These are phyloP conservation scores for Cosmia pyralina DNA, from an alignment of 2,888 invertebrate genomes.

Conservation along the genomic window DNA sequence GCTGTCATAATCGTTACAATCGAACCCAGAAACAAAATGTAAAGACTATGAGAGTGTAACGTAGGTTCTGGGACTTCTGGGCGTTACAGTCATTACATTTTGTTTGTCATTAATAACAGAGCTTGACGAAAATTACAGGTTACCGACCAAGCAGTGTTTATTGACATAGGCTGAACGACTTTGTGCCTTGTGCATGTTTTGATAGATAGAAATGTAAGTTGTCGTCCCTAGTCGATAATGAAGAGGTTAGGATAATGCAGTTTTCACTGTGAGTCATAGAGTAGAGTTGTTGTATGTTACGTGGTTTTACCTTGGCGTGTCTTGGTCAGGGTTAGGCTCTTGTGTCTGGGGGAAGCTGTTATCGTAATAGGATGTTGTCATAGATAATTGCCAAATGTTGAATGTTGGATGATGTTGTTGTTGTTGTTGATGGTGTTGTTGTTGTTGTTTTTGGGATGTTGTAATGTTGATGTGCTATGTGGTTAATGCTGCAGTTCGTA, in stretches of 20 bases:
- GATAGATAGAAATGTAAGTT: slow-evolving; percentile 28
- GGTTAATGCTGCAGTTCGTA: slow-evolving; percentile 5
- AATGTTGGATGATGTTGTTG: no score
- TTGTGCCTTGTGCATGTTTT: slow-evolving; percentile 32
- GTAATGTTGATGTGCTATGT: no score
- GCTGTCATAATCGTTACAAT: no score
- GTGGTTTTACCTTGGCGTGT: slow-evolving; percentile 20
- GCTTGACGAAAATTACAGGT: background rate
- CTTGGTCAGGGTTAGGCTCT: slow-evolving; percentile 15
- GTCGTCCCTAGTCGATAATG: slow-evolving; percentile 21
- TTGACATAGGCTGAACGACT: slow-evolving; percentile 22
- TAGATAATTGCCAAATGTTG: no score
- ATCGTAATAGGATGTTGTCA: slow-evolving; percentile 3
- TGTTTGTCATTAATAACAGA: background rate
- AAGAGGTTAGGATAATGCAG: slow-evolving; percentile 29
- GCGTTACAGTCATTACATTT: background rate
- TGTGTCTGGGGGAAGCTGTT: background rate
- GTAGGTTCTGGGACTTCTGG: no score
- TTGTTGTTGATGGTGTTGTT: no score
- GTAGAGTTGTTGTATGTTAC: slow-evolving; percentile 13
- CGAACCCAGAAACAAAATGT: no score
- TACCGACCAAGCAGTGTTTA: slow-evolving; percentile 10
- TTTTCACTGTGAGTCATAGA: slow-evolving; percentile 26
- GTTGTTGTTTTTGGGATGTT: no score
- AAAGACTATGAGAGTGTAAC: no score